Base-by-base conservation (phyloP, 2,888 invertebrate genomes). In the Synergus itoensis region DNA sequence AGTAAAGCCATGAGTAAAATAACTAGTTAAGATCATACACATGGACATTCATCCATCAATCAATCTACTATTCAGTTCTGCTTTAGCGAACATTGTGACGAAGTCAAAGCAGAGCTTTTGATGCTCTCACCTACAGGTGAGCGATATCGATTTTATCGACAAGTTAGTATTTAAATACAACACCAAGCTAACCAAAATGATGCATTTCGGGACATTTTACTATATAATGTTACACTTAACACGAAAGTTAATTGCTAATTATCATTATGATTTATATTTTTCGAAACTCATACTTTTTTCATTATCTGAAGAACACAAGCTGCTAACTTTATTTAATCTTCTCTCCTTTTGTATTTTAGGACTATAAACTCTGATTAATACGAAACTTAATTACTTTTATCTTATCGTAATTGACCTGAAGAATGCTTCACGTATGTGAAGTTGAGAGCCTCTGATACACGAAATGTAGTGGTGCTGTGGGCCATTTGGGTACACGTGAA, bases 361-460 rank as follows among this genome's bases (percentile, higher is more conserved):
- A 57, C n/a, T 9, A n/a, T 8, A 9, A 57, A 57, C 18, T 57
- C 9, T 3, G 18, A 18, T 57, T 57, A 9, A 57, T 57, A 9
- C 18, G 18, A 57, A 57, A 57, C n/a, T 57, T 57, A 18, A n/a
- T 57, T n/a, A 18, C 8, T 57, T 57, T 18, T 57, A 57, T 57
- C 53, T 57, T 57, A 57, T 57, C 53, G 18, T 18, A 57, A 57
- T 18, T 57, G 53, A 57, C 9, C n/a, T 18, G 53, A 18, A 18
- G 53, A 57, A 18, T 57, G 53, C 18, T 18, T 57, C 9, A 2
- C 18, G 53, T 57, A 8, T 16, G 53, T 3, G 53, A 57, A 79
- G 48, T 53, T 79, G 79, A 79, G 79, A 77, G 41, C 40, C 79
- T n/a, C 79, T 79, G 79, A 77, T 60, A 67, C 40, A 69, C 77